Base-by-base conservation (phyloP, 2,113 vertebrate genomes). In the Triplophysa dalaica region DNA sequence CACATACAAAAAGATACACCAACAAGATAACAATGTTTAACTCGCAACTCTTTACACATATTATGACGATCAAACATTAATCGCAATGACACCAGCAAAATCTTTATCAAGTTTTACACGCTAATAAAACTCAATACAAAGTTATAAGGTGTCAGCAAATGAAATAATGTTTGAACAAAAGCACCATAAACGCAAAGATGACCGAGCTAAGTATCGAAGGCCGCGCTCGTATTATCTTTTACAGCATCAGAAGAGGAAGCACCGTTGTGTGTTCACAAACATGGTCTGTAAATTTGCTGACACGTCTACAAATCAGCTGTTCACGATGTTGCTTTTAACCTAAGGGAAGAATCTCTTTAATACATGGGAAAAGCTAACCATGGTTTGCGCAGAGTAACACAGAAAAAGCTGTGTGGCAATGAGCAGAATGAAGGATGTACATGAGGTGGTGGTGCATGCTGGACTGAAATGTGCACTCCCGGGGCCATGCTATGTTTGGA, bases 291-390 rank as follows among this genome's bases (percentile, higher is more conserved):
- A 63, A 69, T 52, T 64, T 79, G 29, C 78, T 45, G 70, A 79
- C 70, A 60, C 8, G 70, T 65, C 64, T 24, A 8, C 14, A 52
- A 52, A 52, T 52, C 50, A 52, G 50, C 45, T 63, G 50, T 64
- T 58, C 41, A 19, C 52, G 26, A 68, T 80, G 63, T 58, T 77
- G 72, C 63, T 63, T 38, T 62, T 67, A 50, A 58, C 52, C 14
- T 1, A 0, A 12, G 29, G 22, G 50, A 58, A 24, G 75, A 70
- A 17, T 72, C 58, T 79, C 22, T 7, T 60, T 33, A 50, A 14
- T 41, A 41, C 75, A 64, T 83, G 82, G 82, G 82, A 81, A 83
- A 83, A 81, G 74, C 61, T 66, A 61, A 83, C 66, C 13, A 43
- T 16, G 41, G 52, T 70, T 83, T 70, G 10, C 22, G 17, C 70